These are phyloP conservation scores for Anastatus disparis DNA, from an alignment of 1,140 invertebrate species.

Conservation along the genomic window DNA sequence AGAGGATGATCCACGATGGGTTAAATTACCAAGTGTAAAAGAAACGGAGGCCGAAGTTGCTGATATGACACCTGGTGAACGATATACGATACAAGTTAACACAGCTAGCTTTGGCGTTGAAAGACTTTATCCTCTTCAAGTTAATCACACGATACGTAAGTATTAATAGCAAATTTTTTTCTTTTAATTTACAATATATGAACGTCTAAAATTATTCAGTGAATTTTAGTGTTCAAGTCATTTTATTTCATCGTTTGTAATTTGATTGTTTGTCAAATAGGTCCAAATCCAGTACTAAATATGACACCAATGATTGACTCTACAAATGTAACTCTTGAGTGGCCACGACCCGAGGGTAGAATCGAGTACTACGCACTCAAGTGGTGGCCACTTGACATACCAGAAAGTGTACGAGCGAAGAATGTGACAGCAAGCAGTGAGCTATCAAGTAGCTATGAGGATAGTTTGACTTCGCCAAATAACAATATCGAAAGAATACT, in stretches of 20 bases:
- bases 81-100: slow-evolving; percentile 88
- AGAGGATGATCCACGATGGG: slow-evolving; percentile 77
- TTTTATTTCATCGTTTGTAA: not conserved
- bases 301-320: slow-evolving; percentile 84
- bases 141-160: slow-evolving; percentile 88
- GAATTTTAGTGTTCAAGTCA: not conserved
- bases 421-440: slow-evolving; percentile 69
- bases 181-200: too few species aligned
- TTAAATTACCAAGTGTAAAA: slow-evolving; percentile 74
- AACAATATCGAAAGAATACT: slow-evolving; percentile 67
- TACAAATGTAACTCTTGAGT: slow-evolving; percentile 89
- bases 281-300: slow-evolving; percentile 85
- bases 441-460: slow-evolving; percentile 50
- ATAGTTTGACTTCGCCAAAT: slow-evolving; percentile 20
- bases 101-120: slow-evolving; percentile 86
- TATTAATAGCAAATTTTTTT: slow-evolving; percentile 49
- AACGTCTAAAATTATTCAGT: too few species aligned
- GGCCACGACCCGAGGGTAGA: slow-evolving; percentile 83
- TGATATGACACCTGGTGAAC: slow-evolving; percentile 88
- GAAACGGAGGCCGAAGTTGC: slow-evolving; percentile 81
- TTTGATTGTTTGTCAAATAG: slow-evolving; percentile 60
- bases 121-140: slow-evolving; percentile 78
- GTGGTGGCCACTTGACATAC: slow-evolving; percentile 75
- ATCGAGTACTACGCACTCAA: slow-evolving; percentile 84
- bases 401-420: slow-evolving; percentile 64